Evolutionary conservation across 2,888 invertebrate genomes (phyloP), one percentile per base, ranked within the genome.

Genomic region (Unio delphinus): DNA sequence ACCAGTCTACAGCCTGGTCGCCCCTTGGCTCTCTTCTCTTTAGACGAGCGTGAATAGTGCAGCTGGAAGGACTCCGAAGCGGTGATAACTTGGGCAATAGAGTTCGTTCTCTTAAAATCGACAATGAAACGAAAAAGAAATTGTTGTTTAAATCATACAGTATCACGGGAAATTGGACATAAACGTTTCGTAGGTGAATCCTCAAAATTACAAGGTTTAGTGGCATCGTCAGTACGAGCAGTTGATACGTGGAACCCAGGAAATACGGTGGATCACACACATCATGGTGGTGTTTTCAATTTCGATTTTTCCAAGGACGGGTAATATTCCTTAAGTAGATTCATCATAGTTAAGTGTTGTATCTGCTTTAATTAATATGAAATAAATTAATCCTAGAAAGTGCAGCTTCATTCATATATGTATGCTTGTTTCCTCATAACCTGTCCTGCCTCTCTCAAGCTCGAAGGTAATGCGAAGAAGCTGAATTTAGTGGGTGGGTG

Each of bases 261-360:
- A 30, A 77, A 78, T n/a, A 82, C 83, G 5, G 69, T 78, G 2
- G 75, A 78, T 58, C 76, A 83, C 65, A 78, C 79, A 34, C 84
- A 86, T 62, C 85, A 87, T 76, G 86, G 87, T 8, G 86, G 86
- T 55, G 84, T 88, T 23, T 88, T 88, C 69, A 87, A 87, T 76
- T 88, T 87, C 70, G 88, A 84, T 66, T 86, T 84, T 67, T 84
- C 86, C 15, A 79, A 80, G 45, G 80, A 86, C 74, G 86, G 86
- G 86, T 86, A 75, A 71, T 75, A 91, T 65, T 64, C 3, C 4
- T 18, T 11, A 15, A 26, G 23, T 20, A 28, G 7, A 8, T 8
- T 34, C 7, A n/a, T n/a, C 23, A 34, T 58, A 20, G 23, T 34
- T 64, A 34, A 45, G 45, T 30, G 18, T 23, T 15, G 11, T 58